These are phyloP conservation scores for Drosophila infuscata DNA, from an alignment of 2,888 invertebrate species.

Conservation along the genomic window DNA sequence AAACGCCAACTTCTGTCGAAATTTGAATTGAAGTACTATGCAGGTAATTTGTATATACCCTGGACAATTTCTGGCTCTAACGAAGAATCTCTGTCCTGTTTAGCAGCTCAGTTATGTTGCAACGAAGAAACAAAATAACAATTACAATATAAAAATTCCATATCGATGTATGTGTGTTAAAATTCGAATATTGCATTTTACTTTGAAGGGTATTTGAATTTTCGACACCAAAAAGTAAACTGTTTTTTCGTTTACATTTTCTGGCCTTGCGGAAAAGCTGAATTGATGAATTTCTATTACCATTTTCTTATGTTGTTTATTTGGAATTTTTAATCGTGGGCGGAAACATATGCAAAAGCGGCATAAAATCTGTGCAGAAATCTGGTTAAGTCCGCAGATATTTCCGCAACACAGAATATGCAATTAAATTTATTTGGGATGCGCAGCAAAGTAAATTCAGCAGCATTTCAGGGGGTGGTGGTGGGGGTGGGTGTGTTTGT, in stretches of 20 bases:
- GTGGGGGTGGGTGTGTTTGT: not conserved
- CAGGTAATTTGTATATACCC: slow-evolving; percentile 15
- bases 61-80: not conserved
- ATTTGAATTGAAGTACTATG: slow-evolving; percentile 41
- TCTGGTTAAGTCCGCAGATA: slow-evolving; percentile 35
- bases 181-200: not conserved
- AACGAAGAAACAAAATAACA: not conserved
- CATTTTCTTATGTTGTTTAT: slow-evolving; percentile 10
- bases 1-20: slow-evolving; percentile 8
- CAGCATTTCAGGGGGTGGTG: slow-evolving; percentile 23
- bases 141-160: not conserved
- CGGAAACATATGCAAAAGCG: slow-evolving; percentile 18
- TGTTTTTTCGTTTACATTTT: not conserved
- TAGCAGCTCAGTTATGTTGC: not conserved
- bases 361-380: slow-evolving; percentile 22
- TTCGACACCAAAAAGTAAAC: not conserved
- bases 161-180: not conserved
- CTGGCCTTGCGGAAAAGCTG: slow-evolving; percentile 4
- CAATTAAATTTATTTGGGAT: slow-evolving; percentile 58
- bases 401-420: slow-evolving; percentile 47
- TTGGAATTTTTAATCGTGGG: slow-evolving; percentile 8
- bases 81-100: not conserved
- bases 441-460: slow-evolving; percentile 29
- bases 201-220: not conserved
- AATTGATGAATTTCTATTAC: slow-evolving; percentile 55